Conservation (phyloP, 2,888 invertebrate genomes). For the Temnothorax ravouxi region DNA sequence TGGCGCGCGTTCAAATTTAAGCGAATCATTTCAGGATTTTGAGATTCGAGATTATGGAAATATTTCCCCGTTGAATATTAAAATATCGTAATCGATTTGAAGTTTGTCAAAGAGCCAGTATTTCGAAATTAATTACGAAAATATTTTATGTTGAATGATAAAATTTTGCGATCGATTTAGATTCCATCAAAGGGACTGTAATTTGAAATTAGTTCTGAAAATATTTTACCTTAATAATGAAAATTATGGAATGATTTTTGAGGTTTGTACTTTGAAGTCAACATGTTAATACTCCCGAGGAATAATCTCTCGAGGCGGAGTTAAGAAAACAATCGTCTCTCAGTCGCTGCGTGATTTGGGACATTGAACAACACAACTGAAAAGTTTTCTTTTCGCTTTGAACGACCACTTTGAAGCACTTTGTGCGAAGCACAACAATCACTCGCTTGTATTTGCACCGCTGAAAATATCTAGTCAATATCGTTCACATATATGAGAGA, state of each 20-base stretch:
- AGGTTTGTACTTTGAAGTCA: not conserved
- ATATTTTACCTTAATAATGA: conserved; percentile 7
- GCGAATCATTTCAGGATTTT: not conserved
- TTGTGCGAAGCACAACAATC: conserved; percentile 33
- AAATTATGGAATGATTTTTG: not conserved
- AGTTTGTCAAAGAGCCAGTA: not conserved
- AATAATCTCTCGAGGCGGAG: not conserved
- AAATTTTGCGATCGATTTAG: not conserved
- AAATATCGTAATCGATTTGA: conserved; percentile 13
- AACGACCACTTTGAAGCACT: conserved; percentile 26
- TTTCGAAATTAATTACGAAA: conserved; percentile 18
- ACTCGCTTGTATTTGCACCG: conserved; percentile 15
- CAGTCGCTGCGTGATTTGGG: conserved; percentile 12
- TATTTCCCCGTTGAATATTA: not conserved
- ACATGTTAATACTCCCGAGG: not conserved
- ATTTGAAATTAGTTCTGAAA: not conserved
- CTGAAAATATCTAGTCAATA: conserved; percentile 35
- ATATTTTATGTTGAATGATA: conserved; percentile 10
- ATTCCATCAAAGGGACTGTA: not conserved
- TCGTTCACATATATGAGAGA: conserved; percentile 12
- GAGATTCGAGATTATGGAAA: conserved; percentile 13
- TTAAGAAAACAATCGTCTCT: conserved; percentile 8
- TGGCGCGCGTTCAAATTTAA: not conserved
- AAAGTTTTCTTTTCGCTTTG: conserved; percentile 43
- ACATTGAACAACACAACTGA: conserved; percentile 27